A percentile compares a stretch with the other conserved stretches of the same genome.
These are phyloP conservation scores for Augochlora pura DNA, from an alignment of 1,140 invertebrate species.

Conservation along the genomic window DNA sequence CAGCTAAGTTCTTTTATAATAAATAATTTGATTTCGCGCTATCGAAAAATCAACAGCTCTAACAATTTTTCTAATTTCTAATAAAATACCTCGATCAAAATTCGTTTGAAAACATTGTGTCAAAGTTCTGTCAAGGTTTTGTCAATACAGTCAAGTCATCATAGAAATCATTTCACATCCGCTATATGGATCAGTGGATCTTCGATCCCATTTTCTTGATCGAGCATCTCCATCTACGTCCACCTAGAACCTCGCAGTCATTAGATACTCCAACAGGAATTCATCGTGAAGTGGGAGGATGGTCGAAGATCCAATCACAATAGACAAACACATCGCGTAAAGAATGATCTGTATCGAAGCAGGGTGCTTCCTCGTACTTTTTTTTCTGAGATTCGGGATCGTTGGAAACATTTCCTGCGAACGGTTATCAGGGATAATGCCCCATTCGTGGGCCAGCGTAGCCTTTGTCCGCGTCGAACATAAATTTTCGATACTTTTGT, in stretches of 20 bases:
- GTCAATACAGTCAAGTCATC: too few relatives aligned
- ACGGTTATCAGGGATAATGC: constrained; percentile 16
- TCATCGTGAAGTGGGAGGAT: neutral
- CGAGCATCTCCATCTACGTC: neutral
- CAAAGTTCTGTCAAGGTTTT: too few relatives aligned
- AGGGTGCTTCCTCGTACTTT: neutral
- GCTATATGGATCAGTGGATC: neutral
- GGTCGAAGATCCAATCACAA: constrained; percentile 33
- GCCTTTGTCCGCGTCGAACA: constrained; percentile 2
- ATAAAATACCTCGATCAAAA: too few relatives aligned
- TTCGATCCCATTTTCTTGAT: constrained; percentile 11
- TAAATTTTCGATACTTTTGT: constrained; percentile 29
- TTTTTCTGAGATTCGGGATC: constrained; percentile 11
- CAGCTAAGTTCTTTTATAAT: too few relatives aligned
- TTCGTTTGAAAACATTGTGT: too few relatives aligned
- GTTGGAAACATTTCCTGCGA: neutral
- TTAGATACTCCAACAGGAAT: constrained; percentile 37
- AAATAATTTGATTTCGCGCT: too few relatives aligned
- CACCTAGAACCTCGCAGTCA: constrained; percentile 31
- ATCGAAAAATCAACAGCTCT: too few relatives aligned
- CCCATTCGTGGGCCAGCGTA: too few relatives aligned
- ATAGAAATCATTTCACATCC: neutral
- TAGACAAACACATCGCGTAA: constrained; percentile 10
- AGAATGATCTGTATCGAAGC: constrained; percentile 4
- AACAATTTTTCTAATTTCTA: too few relatives aligned